phyloP scores from a whole-genome alignment of 2,888 invertebrate species.

The Diogma glabrata region DNA sequence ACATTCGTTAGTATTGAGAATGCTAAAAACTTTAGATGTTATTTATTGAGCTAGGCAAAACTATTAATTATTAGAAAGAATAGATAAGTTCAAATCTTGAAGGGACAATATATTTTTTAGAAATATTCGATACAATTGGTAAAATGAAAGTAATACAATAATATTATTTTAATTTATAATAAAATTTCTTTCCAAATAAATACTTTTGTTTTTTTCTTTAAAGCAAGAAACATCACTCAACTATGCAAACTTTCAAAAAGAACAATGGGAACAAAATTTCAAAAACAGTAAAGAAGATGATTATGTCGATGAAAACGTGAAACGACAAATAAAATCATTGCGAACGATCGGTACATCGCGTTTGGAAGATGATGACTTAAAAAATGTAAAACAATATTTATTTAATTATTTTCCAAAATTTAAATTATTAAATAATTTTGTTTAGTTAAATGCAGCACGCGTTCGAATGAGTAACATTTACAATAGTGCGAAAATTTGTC shows the following conservation, averaged over 20 bases:
- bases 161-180: background rate
- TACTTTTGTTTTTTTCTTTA: background rate
- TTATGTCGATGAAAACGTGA: constrained; percentile 31
- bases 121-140: too few species aligned
- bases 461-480: constrained; percentile 28
- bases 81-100: too few species aligned
- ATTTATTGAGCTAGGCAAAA: too few species aligned
- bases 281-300: constrained; percentile 22
- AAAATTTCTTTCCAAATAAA: background rate
- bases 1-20: too few species aligned
- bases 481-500: constrained; percentile 30
- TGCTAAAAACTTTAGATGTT: too few species aligned
- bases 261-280: constrained; percentile 34
- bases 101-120: too few species aligned
- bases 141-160: too few species aligned
- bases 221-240: constrained; percentile 7
- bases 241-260: constrained; percentile 31
- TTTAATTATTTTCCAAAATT: background rate
- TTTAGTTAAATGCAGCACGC: constrained; percentile 20
- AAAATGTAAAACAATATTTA: too few species aligned
- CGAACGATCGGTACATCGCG: constrained; percentile 38
- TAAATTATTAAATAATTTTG: background rate
- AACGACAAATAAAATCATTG: constrained; percentile 36
- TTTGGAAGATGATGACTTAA: constrained; percentile 32
- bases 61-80: too few species aligned